Evolutionary conservation across 2,888 invertebrate genomes (phyloP), one percentile per base, ranked within the genome.

Genomic region (Netelia inedita): DNA sequence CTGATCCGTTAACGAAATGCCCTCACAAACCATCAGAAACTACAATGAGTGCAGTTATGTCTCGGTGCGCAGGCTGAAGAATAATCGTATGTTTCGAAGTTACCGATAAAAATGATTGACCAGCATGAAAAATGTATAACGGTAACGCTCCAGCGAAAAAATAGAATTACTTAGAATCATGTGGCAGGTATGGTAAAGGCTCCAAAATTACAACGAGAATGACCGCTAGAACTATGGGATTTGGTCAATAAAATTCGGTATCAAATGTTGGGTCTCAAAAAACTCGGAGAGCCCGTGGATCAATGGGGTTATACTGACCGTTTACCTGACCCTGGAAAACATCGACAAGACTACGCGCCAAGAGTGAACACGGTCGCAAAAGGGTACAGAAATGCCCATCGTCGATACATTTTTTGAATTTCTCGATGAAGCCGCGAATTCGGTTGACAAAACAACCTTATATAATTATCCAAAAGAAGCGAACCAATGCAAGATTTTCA

Each of bases 201-300:
- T 1, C 57, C 76, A 2, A 11, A 11, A 2, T 35, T 76, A 41
- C 19, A 53, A 50, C 21, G 19, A 6, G 61, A 63, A n/a, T 74
- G 63, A 1, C 16, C 73, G 1, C 5, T n/a, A 14, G 61, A 74
- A 0, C 21, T 74, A 1, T 63, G 2, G 1, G 50, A 46, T 0
- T 50, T 74, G 8, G 50, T 74, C 3, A 74, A 61, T 1, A 50
- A 35, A 1, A 2, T 73, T 2, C 61, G 50, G 78, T 81, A 86
- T 28, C 87, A 88, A 21, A 68, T 83, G 11, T 72, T 71, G 5
- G 65, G 87, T 1, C 75, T 89, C 10, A 35, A 82, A 57, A 80
- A 85, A 16, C 61, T 65, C 1, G 73, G 88, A 86, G 76, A 85
- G 35, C 23, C 53, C 6, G 41, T 63, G 10, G 2, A 5, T 28